Base-by-base conservation (phyloP, 2,797 vertebrate species). In the Notamacropus eugenii region DNA sequence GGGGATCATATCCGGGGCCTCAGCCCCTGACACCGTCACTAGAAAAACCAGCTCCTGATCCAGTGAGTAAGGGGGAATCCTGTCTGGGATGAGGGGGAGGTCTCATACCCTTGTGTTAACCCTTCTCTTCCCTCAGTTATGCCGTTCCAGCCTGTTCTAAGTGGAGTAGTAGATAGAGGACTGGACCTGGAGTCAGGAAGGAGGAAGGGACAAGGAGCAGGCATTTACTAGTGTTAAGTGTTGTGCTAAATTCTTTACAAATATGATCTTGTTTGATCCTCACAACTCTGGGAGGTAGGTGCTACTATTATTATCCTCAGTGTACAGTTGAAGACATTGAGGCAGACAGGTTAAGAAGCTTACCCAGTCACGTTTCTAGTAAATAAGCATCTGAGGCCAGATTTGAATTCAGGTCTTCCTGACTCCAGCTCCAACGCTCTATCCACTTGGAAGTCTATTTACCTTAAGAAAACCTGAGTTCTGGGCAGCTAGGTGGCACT, bases 1-100 rank as follows among this genome's bases (percentile, higher is more conserved):
- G 50, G 95, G 95, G 97, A 97, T 93, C 55, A 91, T 95, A 92
- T 92, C 95, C 94, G 94, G 94, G 92, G 46, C 58, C 92, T 96
- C 92, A 90, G 52, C 55, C 93, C 90, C 57, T 67, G 94, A 93
- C 93, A 62, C 96, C 95, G 46, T 46, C 74, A 97, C 97, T 96
- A 96, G 97, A 98, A 97, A 98, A 97, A 97, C 96, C 97, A 96
- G 96, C 97, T 98, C 96, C 27, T 31, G 87, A 93, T 92, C 90
- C 57, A 94, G 52, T 54, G 95, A 95, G 94, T 67, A 91, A 92
- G 54, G 96, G 93, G 59, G 29, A 0, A 29, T 54, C 5, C 55
- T 92, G 91, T 94, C 92, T 95, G 56, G 46, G 95, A 95, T 93
- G 28, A 93, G 90, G 93, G 95, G 97, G 97, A 97, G 95, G 93